A percentile compares a stretch with the other conserved stretches of the same genome.
phyloP scores from a whole-genome alignment of 1,140 invertebrate genomes.

The Pseudobourletiella spinata region DNA sequence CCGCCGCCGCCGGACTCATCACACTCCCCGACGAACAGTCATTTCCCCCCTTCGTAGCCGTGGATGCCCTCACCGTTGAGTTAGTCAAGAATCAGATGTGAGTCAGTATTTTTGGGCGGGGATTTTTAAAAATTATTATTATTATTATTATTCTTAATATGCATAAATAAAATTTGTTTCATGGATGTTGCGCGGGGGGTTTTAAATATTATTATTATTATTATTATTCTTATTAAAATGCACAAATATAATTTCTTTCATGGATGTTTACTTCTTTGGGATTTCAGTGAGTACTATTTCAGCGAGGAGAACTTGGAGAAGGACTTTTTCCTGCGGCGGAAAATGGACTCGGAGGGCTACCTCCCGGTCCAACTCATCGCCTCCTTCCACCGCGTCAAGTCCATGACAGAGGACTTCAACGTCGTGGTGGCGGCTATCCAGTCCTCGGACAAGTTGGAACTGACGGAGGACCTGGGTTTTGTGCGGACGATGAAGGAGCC shows the following conservation, averaged over 20 bases:
- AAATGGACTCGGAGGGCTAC: slow-evolving; percentile 91
- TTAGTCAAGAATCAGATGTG: slow-evolving; percentile 27
- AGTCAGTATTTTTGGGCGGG: slow-evolving; percentile 9
- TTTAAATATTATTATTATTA: neutral
- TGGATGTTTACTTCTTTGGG: slow-evolving; percentile 9
- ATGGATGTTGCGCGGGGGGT: too few relatives aligned
- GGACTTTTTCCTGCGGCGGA: slow-evolving; percentile 91
- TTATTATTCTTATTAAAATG: neutral
- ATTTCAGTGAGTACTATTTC: slow-evolving; percentile 95
- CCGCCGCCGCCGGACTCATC: neutral
- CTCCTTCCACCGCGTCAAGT: slow-evolving; percentile 78
- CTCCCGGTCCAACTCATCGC: slow-evolving; percentile 87
- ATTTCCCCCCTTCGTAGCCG: neutral
- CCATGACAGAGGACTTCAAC: slow-evolving; percentile 69
- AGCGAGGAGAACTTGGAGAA: slow-evolving; percentile 89
- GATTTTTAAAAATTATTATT: too few relatives aligned
- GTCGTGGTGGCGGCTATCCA: slow-evolving; percentile 72
- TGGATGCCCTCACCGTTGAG: neutral
- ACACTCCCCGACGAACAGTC: neutral
- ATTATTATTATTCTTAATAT: too few relatives aligned
- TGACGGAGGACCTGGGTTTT: slow-evolving; percentile 45
- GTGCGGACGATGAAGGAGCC: slow-evolving; percentile 71
- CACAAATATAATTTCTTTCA: neutral
- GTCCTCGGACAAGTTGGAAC: slow-evolving; percentile 70
- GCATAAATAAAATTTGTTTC: too few relatives aligned